phyloP scores from a whole-genome alignment of 2,888 invertebrate genomes.

The Acanthoscelides obtectus region DNA sequence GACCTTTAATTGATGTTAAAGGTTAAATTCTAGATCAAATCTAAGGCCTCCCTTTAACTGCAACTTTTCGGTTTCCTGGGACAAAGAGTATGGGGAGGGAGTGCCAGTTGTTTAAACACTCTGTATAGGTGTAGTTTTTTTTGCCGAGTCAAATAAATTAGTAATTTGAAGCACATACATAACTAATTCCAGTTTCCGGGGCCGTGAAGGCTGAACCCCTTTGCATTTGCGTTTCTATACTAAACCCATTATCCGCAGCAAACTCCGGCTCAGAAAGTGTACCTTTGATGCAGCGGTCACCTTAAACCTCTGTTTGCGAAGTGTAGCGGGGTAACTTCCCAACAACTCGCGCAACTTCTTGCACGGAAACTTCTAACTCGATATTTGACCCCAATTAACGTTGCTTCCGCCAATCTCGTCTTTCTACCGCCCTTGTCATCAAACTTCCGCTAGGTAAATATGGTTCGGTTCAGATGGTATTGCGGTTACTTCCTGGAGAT shows the following conservation, averaged over 20 bases:
- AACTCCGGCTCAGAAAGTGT: background rate
- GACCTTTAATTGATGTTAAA: no score
- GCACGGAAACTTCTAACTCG: background rate
- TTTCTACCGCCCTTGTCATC: background rate
- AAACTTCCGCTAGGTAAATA: background rate
- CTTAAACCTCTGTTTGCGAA: background rate
- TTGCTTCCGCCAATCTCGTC: background rate
- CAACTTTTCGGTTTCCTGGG: no score
- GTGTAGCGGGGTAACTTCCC: background rate
- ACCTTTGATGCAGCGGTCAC: background rate
- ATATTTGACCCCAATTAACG: conserved; percentile 2
- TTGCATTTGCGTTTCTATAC: background rate
- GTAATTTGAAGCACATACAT: no score
- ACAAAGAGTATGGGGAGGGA: no score
- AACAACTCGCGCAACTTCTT: conserved; percentile 1
- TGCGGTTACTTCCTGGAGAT: no score
- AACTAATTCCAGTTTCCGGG: no score
- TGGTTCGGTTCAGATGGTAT: background rate
- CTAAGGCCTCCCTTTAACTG: no score
- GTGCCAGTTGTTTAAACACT: no score
- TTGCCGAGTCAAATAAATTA: no score
- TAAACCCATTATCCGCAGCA: background rate
- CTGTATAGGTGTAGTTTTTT: no score
- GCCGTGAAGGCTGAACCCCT: no score
- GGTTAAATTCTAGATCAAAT: no score